phyloP scores from a whole-genome alignment of 1,140 invertebrate species.

The Drosophila orena region DNA sequence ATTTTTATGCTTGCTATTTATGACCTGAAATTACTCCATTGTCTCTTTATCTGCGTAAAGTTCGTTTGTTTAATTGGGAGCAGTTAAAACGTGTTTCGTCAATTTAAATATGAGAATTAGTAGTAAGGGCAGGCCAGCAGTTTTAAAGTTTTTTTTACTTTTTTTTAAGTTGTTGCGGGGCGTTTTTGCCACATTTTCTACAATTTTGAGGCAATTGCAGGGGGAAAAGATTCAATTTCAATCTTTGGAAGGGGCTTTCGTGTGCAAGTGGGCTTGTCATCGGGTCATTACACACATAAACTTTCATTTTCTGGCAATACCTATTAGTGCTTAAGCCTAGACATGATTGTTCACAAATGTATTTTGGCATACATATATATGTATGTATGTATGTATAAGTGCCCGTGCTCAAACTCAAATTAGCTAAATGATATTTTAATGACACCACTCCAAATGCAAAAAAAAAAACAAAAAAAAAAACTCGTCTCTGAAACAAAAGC shows the following conservation, averaged over 20 bases:
- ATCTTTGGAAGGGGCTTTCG: slow-evolving; percentile 14
- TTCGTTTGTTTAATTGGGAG: slow-evolving; percentile 22
- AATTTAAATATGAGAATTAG: slow-evolving; percentile 10
- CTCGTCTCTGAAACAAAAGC: slow-evolving; percentile 36
- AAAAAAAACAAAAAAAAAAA: slow-evolving; percentile 42
- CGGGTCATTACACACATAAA: slow-evolving; percentile 33
- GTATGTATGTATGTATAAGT: no score
- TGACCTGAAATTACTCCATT: slow-evolving; percentile 19
- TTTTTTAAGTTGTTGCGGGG: not conserved
- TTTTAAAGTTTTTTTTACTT: not conserved
- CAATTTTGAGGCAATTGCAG: not conserved
- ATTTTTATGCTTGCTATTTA: slow-evolving; percentile 26
- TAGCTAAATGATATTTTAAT: slow-evolving; percentile 58
- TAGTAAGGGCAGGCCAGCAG: slow-evolving; percentile 6
- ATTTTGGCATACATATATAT: no score
- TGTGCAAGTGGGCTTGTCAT: slow-evolving; percentile 33
- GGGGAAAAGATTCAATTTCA: slow-evolving; percentile 2
- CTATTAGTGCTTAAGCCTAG: slow-evolving; percentile 12
- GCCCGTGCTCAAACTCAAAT: slow-evolving; percentile 34
- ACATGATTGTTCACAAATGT: not conserved
- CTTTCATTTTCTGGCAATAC: slow-evolving; percentile 39
- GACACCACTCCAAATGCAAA: slow-evolving; percentile 33
- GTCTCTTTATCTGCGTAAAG: slow-evolving; percentile 14
- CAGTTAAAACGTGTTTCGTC: slow-evolving; percentile 5
- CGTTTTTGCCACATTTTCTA: not conserved